These are phyloP conservation scores for Peromyscus maniculatus DNA, from an alignment of 2,113 vertebrate genomes.

Conservation along the genomic window DNA sequence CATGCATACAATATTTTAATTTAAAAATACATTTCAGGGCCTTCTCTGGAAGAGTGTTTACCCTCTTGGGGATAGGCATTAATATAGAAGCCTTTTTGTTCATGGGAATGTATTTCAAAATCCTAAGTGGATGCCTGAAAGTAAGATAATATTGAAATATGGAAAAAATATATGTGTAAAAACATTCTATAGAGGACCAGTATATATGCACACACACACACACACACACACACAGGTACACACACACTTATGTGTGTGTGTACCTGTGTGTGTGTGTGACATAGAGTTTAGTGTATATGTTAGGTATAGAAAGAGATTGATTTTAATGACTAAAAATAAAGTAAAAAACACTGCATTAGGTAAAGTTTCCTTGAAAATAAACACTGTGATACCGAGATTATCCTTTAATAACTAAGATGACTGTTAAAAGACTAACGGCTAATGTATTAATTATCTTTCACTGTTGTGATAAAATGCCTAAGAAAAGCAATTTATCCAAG, in stretches of 20 bases:
- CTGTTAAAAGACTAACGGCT: background rate
- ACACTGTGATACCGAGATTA: background rate
- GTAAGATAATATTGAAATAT: background rate
- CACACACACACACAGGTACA: background rate
- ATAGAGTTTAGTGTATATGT: background rate
- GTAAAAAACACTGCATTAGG: background rate
- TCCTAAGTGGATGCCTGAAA: background rate
- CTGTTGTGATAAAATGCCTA: background rate
- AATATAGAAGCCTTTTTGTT: background rate
- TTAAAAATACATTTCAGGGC: background rate
- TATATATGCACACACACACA: background rate
- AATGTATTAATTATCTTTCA: background rate
- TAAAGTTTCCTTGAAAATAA: background rate
- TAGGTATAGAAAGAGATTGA: background rate
- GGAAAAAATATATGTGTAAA: background rate
- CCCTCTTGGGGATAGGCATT: constrained; percentile 12
- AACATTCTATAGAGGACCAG: background rate
- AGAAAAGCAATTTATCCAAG: background rate
- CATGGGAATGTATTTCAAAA: background rate
- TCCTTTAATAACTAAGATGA: background rate
- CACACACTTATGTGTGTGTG: no score
- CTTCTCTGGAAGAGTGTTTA: background rate
- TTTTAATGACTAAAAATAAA: background rate
- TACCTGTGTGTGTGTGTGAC: background rate
- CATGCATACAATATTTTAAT: background rate